phyloP scores from a whole-genome alignment of 2,797 vertebrate genomes.

The Sitta carolinensis region DNA sequence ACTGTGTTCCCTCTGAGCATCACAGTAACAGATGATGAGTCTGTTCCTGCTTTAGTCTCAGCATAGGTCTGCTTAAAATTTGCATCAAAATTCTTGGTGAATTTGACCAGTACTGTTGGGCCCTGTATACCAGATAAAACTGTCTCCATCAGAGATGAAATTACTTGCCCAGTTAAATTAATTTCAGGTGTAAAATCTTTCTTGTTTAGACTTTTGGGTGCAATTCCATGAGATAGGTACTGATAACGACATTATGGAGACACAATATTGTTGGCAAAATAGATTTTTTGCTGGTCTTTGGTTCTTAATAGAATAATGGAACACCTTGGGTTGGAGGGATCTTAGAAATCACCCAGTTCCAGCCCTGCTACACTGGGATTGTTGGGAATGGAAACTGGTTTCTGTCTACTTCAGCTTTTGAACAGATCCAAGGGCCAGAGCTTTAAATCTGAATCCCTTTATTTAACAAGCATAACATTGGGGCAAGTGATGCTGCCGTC shows the following conservation, averaged over 20 bases:
- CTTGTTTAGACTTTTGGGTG: not conserved
- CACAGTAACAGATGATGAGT: not conserved
- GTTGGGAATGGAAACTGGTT: not conserved
- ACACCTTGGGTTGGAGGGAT: not conserved
- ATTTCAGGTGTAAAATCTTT: not conserved
- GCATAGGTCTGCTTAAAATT: not conserved
- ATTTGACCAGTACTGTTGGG: not conserved
- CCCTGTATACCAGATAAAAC: not conserved
- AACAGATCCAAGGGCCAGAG: not conserved
- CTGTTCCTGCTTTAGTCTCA: not conserved
- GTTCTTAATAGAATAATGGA: not conserved
- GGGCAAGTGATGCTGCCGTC: accelerated
- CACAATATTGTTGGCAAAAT: not conserved
- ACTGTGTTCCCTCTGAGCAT: too few species aligned
- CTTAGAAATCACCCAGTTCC: not conserved
- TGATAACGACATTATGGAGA: not conserved
- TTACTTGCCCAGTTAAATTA: not conserved
- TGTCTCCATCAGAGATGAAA: not conserved
- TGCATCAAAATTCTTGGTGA: not conserved
- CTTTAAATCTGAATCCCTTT: not conserved
- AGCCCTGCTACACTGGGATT: not conserved
- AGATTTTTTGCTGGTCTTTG: not conserved
- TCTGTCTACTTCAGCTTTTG: not conserved
- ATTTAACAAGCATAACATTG: not conserved
- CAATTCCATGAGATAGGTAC: not conserved